A percentile compares a stretch with the other conserved stretches of the same genome.
Evolutionary conservation across 1,140 invertebrate species (phyloP).

Genomic region (Solenopsis invicta): DNA sequence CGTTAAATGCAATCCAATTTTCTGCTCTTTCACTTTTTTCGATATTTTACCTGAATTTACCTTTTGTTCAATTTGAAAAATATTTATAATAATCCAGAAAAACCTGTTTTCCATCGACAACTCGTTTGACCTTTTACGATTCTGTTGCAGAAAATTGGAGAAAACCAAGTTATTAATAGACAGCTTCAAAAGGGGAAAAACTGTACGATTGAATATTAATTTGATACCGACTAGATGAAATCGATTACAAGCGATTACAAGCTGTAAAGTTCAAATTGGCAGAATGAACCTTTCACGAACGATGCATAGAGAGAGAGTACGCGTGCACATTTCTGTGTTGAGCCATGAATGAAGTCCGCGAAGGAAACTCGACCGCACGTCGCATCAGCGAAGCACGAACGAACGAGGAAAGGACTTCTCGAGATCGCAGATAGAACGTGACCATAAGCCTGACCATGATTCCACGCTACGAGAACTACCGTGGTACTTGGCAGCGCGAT

Average conservation of each 20-base stretch:
- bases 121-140: background rate
- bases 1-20: constrained; percentile 3
- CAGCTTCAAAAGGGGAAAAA: background rate
- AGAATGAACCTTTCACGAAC: background rate
- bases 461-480: constrained; percentile 52
- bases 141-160: background rate
- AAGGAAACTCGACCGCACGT: constrained; percentile 43
- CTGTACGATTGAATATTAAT: background rate
- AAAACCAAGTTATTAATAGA: background rate
- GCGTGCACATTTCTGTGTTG: background rate
- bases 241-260: background rate
- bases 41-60: background rate
- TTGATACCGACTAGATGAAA: background rate
- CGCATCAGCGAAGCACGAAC: constrained; percentile 10
- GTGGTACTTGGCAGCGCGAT: constrained; percentile 46
- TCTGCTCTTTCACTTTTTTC: constrained; percentile 13
- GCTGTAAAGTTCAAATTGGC: background rate
- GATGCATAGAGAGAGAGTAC: background rate
- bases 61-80: background rate
- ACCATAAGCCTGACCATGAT: constrained; percentile 65
- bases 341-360: constrained; percentile 26
- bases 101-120: background rate
- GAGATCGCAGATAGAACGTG: constrained; percentile 66
- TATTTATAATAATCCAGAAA: background rate
- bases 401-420: constrained; percentile 40